Evolutionary conservation across 2,888 invertebrate species (phyloP), one percentile per base, ranked within the genome.

Genomic region (Athalia circularis): DNA sequence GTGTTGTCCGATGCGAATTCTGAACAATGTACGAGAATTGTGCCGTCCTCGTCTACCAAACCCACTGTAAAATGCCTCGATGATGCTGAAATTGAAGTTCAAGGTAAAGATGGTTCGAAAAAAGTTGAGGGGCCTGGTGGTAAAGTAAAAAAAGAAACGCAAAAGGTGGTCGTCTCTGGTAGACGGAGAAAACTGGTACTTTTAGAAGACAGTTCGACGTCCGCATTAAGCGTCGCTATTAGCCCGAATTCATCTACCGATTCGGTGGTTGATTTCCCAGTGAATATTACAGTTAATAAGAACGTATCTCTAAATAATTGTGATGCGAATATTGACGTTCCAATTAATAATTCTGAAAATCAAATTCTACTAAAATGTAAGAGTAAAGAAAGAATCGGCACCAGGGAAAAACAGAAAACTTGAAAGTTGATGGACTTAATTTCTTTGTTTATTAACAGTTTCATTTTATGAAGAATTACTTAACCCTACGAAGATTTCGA

Each of bases 181-280:
- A 82, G 84, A 70, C 85, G 87, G n/a, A 83, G 82, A 74, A 86
- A 83, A 79, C 84, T 84, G 0, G 83, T 88, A 3, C 81, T 82
- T 64, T 81, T 88, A 61, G 82, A 83, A n/a, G 84, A 88, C 29
- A 86, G 81, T 65, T 83, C 83, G 5, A 78, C 78, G n/a, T 79
- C 79, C 29, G 29, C 29, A 62, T 79, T 75, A 67, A 83, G 81
- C 15, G 70, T 83, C 43, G 80, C 81, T 8, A 9, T 75, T 48
- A 82, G 82, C 64, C 13, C 70, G 29, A n/a, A 72, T 50, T 64
- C 50, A 13, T 6, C 52, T 4, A 29, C 11, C 11, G 75, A 75
- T 59, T 15, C 45, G 11, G 47, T 11, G 4, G 59, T 45, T 15
- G 13, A 45, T n/a, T 11, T 52, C 52, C 54, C 68, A 11, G 45